Base-by-base conservation (phyloP, 30 jellyfish, hydroid and myxozoan genomes). In the Pseudorhiza aurosa region DNA sequence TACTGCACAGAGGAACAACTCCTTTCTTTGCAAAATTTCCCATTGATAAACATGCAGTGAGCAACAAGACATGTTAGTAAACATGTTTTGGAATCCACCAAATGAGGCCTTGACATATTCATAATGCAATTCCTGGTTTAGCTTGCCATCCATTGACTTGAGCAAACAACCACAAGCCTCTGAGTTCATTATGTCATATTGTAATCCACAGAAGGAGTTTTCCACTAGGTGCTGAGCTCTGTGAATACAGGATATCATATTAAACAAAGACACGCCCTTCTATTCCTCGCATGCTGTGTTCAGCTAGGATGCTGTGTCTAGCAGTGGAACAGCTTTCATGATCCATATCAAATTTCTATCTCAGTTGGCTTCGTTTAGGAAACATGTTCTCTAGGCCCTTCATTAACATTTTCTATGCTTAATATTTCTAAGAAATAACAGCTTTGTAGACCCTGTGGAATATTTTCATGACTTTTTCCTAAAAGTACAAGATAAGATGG, bases 171-270 rank as follows among this genome's bases (percentile, higher is more conserved):
- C 50, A 39, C 50, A 39, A 5, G 50, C 50, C 50, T 39, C 12
- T 39, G 50, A 39, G 12, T 39, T 12, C 14, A 4, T 21, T 2
- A 17, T 21, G 5, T 53, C 37, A 53, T 53, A 53, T 53, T 53
- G 67, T 39, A 39, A 18, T 47, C 67, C 36, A 53, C 67, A 53
- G 67, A 53, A 53, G 36, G 67, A 36, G 77, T 42, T 45, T 64
- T 64, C 77, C 77, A 29, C 28, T 64, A 15, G 59, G n/a, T 45
- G 57, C 77, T 64, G 77, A 6, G 77, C 58, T 35, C 77, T 64
- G 15, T 8, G 77, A 30, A 64, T 32, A 33, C 77, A 64, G 77
- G 77, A 64, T 64, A 64, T 64, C 59, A 14, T 15, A 31, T 32
- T 35, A 15, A 17, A 4, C 3, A 45, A 49, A 35, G 59, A 22